Base-by-base conservation (phyloP, 2,113 vertebrate species). In the Thunnus maccoyii region DNA sequence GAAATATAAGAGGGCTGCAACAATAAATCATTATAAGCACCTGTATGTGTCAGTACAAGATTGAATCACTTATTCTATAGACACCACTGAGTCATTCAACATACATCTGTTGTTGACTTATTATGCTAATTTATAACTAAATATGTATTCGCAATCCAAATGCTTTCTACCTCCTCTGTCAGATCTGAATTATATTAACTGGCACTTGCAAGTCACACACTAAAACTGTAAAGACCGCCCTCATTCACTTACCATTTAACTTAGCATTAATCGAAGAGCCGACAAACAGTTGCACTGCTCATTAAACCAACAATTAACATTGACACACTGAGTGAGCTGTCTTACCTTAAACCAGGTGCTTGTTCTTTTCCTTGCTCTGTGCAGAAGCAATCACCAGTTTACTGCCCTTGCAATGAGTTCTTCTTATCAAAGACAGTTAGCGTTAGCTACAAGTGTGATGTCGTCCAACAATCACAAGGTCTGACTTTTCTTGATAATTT, bases 271-370 rank as follows among this genome's bases (percentile, higher is more conserved):
- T 50, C 50, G 57, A 48, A 61, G 12, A 67, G 18, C 50, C 12
- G 1, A 20, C 27, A 46, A 65, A 47, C 57, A 41, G 15, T 27
- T 20, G 48, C 1, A 8, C 25, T 13, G 16, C 55, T 62, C 62
- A 36, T 83, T 68, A 68, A 62, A 52, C 12, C 44, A 44, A n/a
- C 55, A 67, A 22, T 67, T 44, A 78, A 78, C 73, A 77, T 54
- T 15, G 56, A 54, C 54, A 25, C 20, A 72, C 20, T 52, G 18
- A 60, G 67, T 17, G 58, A 69, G 30, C 3, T 30, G 65, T 52
- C 51, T 64, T 58, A 20, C 55, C 46, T 22, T 52, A 10, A 65
- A 58, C 27, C 14, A 50, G 17, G 55, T 47, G 30, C 32, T 17
- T 52, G 22, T 18, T 60, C 3, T 64, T 46, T 14, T 10, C 1